Evolutionary conservation across 2,888 invertebrate species (phyloP).

Genomic region (Orchesellides sinensis): DNA sequence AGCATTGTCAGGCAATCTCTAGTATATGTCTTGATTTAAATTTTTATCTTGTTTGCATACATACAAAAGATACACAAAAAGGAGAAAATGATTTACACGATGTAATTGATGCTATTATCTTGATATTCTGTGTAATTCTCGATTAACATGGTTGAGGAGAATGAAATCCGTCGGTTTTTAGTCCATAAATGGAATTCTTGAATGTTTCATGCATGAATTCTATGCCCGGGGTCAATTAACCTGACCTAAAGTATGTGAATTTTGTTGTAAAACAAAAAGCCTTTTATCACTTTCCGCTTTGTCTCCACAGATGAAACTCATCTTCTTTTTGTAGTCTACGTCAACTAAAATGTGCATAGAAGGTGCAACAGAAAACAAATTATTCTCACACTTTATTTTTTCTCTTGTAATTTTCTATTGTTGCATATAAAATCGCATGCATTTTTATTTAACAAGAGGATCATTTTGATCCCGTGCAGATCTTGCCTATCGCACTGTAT

Average conservation of each 20-base stretch:
- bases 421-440: background rate
- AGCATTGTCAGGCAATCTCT: background rate
- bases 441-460: background rate
- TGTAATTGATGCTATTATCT: background rate
- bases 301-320: background rate
- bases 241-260: slow-evolving; percentile 23
- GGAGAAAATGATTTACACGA: background rate
- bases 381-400: slow-evolving; percentile 11
- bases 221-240: slow-evolving; percentile 37
- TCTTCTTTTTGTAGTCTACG: too few species aligned
- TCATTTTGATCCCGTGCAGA: background rate
- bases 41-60: slow-evolving; percentile 7
- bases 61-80: background rate
- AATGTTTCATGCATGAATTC: background rate
- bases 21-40: background rate
- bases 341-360: too few species aligned
- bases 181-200: slow-evolving; percentile 20
- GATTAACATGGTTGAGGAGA: background rate
- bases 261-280: background rate
- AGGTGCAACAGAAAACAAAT: background rate
- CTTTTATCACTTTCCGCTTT: slow-evolving; percentile 19
- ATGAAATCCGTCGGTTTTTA: slow-evolving; percentile 11
- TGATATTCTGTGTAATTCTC: background rate
- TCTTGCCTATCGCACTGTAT: background rate
- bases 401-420: background rate